Percentiles rank a stretch among this genome's conserved stretches.
Evolutionary conservation across 2,888 invertebrate genomes (phyloP).

Genomic region (Polymixis flavicincta): DNA sequence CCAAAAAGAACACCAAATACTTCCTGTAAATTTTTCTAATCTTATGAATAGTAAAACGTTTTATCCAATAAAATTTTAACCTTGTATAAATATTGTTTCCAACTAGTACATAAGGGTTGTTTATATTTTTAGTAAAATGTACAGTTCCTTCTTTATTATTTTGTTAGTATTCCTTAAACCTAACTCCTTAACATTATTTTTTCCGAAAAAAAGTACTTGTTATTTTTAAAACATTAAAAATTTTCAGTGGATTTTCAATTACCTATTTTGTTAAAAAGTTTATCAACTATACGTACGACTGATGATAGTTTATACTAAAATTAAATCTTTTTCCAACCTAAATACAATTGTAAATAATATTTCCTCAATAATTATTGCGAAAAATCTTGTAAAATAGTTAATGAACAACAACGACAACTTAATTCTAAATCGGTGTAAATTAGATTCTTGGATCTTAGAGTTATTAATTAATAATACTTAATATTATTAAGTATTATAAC

Average conservation of each 20-base stretch:
- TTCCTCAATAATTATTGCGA: slow-evolving; percentile 68
- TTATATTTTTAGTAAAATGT: slow-evolving; percentile 62
- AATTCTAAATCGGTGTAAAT: slow-evolving; percentile 88
- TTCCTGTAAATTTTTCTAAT: slow-evolving; percentile 84
- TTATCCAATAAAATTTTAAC: slow-evolving; percentile 68
- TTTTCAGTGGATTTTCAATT: slow-evolving; percentile 39
- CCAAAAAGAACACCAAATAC: slow-evolving; percentile 86
- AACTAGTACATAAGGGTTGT: slow-evolving; percentile 62
- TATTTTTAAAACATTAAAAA: slow-evolving; percentile 9
- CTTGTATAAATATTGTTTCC: slow-evolving; percentile 50
- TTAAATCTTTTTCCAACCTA: slow-evolving; percentile 75
- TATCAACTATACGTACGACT: slow-evolving; percentile 82
- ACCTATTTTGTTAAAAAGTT: slow-evolving; percentile 60
- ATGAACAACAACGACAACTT: slow-evolving; percentile 88
- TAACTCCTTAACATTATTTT: slow-evolving; percentile 28
- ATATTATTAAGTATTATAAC: slow-evolving; percentile 65
- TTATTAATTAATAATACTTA: slow-evolving; percentile 57
- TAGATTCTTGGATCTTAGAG: slow-evolving; percentile 75
- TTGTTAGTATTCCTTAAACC: slow-evolving; percentile 14
- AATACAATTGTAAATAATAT: slow-evolving; percentile 76
- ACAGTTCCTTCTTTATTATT: slow-evolving; percentile 60
- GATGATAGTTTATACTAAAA: slow-evolving; percentile 82
- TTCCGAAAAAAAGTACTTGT: background rate
- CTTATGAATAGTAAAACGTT: slow-evolving; percentile 83
- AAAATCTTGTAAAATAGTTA: slow-evolving; percentile 71